Conservation (phyloP, 2,888 invertebrate species). For the Thysanoteuthis rhombus region DNA sequence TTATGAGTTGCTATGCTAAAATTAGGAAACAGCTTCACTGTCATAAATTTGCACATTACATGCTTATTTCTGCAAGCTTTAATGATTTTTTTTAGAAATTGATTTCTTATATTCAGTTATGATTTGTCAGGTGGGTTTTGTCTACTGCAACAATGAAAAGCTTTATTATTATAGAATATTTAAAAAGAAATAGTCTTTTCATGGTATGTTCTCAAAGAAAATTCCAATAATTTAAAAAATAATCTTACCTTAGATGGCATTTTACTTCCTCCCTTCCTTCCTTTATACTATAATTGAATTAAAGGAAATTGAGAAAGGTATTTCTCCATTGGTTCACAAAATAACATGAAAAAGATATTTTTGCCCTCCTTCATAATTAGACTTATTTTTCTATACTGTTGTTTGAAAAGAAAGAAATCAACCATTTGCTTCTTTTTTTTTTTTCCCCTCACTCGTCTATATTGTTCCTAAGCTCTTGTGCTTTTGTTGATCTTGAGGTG, state of each 20-base stretch:
- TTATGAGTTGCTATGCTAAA: background rate
- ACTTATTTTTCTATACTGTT: conserved; percentile 1
- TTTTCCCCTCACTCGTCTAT: too few species aligned
- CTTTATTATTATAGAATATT: background rate
- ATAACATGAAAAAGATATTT: background rate
- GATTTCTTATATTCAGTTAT: background rate
- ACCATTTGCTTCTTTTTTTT: too few species aligned
- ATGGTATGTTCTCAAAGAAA: background rate
- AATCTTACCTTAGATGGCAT: background rate
- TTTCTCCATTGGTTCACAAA: background rate
- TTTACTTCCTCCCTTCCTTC: background rate
- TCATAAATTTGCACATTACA: background rate
- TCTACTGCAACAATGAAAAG: background rate
- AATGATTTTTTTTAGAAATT: background rate
- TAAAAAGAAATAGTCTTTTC: background rate
- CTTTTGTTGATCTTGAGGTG: background rate
- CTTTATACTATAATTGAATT: background rate
- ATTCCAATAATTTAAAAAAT: background rate
- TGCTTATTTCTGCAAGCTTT: background rate
- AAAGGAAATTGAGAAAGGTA: background rate
- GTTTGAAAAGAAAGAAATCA: background rate
- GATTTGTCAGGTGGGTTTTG: background rate
- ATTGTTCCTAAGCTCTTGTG: background rate
- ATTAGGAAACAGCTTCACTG: background rate
- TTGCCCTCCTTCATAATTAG: background rate